Conservation (phyloP, 2,888 invertebrate species). For the Timema cristinae region DNA sequence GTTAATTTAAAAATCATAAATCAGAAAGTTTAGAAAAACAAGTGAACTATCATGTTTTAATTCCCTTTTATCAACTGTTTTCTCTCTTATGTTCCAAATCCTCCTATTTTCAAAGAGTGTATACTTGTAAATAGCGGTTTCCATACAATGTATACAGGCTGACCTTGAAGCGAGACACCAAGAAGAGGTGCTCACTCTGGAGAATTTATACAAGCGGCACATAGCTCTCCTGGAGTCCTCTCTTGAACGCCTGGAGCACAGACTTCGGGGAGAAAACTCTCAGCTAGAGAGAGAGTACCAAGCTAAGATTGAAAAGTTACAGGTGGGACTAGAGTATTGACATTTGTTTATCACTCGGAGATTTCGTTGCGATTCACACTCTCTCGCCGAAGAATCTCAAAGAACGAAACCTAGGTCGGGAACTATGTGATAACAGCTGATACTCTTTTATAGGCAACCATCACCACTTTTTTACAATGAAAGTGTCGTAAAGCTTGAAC, state of each 20-base stretch:
- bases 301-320: constrained; percentile 25
- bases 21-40: too few species aligned
- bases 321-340: constrained; percentile 4
- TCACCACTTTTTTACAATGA: too few species aligned
- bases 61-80: too few species aligned
- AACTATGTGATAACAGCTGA: not conserved
- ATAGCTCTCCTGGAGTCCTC: constrained; percentile 55
- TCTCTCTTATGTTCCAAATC: too few species aligned
- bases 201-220: constrained; percentile 45
- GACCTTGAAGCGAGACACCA: constrained; percentile 18
- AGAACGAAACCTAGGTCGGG: too few species aligned
- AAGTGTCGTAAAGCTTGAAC: too few species aligned
- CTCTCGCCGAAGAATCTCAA: too few species aligned
- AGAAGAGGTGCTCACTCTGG: constrained; percentile 21
- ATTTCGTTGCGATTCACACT: not conserved
- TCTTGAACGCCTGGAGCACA: constrained; percentile 53
- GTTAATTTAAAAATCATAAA: too few species aligned
- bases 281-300: constrained; percentile 29
- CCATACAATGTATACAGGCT: too few species aligned
- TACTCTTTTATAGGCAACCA: not conserved
- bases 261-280: constrained; percentile 57
- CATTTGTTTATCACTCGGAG: not conserved
- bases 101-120: too few species aligned
- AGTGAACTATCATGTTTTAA: too few species aligned
- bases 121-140: too few species aligned